Evolutionary conservation across 2,888 invertebrate genomes (phyloP), one percentile per base, ranked within the genome.

Genomic region (Thera britannica): DNA sequence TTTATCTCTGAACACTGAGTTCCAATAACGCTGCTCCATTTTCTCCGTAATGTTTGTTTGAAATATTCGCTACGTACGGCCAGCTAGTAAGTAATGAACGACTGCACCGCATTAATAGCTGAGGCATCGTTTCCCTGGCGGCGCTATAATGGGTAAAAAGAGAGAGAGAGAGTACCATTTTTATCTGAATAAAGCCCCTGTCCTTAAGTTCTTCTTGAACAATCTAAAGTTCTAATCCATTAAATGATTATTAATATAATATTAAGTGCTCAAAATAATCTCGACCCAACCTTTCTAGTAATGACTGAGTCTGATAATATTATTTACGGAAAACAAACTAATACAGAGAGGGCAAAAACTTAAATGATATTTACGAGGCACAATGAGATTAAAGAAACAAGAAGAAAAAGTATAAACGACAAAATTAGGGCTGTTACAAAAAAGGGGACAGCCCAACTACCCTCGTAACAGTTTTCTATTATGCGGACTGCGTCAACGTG

Each of bases 61-160:
- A 78, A 83, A 80, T 76, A 67, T 75, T 77, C 73, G 77, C 77
- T 75, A 73, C 77, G 71, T 75, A 73, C 77, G 72, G 34, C 52
- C 34, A 52, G 74, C 72, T 74, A 74, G 73, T 65, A 77, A 76
- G 76, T 82, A 83, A 83, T 85, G 78, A 82, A 81, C 75, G 79
- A 77, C 80, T 78, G 79, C 76, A 78, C 74, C 74, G 72, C 72
- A 77, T 78, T 80, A 81, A 81, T 82, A 77, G 74, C 74, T 75
- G 75, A 70, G 73, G 80, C 75, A 78, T 77, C 76, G 80, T 81
- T 82, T 78, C 76, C 75, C 78, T 76, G 76, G 70, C 79, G 76
- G 70, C 79, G 71, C 74, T 75, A 78, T 80, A 77, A 78, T 77
- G 73, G 75, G 73, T 72, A 75, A 72, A 72, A 34, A 34, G 73